phyloP scores from a whole-genome alignment of 2,888 invertebrate species.

The Tethea ocularis region DNA sequence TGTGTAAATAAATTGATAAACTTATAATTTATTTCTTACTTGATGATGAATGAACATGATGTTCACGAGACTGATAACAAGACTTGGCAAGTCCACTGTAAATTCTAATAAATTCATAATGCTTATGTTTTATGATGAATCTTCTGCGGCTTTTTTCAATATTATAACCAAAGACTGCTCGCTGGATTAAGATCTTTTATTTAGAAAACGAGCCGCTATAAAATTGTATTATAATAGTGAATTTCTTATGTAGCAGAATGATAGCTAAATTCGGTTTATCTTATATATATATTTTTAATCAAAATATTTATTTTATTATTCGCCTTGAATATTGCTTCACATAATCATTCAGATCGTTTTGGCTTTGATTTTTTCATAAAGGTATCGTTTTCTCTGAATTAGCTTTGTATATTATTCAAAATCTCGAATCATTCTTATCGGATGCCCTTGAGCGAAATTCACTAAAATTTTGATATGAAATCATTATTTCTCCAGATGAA shows the following conservation, averaged over 20 bases:
- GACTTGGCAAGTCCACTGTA: slow-evolving; percentile 43
- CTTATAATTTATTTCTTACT: slow-evolving; percentile 51
- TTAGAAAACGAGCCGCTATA: slow-evolving; percentile 11
- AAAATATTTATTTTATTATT: not conserved
- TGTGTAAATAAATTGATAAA: slow-evolving; percentile 45
- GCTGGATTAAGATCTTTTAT: slow-evolving; percentile 16
- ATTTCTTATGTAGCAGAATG: not conserved
- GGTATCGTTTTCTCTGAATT: not conserved
- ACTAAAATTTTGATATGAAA: not conserved
- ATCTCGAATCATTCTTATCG: not conserved
- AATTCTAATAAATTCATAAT: slow-evolving; percentile 35
- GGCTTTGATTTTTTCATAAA: not conserved
- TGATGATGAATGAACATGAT: slow-evolving; percentile 47
- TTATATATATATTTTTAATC: not conserved
- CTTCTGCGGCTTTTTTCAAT: slow-evolving; percentile 36
- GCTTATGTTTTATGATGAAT: slow-evolving; percentile 22
- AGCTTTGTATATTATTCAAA: too few species aligned
- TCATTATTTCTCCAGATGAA: not conserved
- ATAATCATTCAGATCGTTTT: not conserved
- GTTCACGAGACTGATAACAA: slow-evolving; percentile 61
- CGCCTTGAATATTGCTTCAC: not conserved
- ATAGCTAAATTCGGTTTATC: not conserved
- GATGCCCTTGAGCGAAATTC: not conserved
- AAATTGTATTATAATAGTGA: slow-evolving; percentile 11
- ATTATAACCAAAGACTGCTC: slow-evolving; percentile 57